Conservation (phyloP, 2,888 invertebrate species). For the Philonicus albiceps region DNA sequence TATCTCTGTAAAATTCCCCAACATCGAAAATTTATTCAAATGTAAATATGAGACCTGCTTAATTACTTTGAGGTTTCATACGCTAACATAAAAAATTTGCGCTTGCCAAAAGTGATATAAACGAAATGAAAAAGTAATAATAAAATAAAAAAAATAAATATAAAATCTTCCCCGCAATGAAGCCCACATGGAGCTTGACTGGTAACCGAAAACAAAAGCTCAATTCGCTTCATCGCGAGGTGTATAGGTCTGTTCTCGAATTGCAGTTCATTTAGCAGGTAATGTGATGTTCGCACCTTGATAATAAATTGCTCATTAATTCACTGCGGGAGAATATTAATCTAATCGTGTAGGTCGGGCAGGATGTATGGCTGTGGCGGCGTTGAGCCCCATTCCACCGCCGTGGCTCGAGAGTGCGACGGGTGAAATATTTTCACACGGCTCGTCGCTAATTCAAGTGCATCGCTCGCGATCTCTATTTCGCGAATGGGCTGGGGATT, state of each 20-base stretch:
- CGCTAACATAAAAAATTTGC: background rate
- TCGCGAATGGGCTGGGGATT: background rate
- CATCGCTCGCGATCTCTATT: background rate
- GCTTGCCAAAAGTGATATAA: background rate
- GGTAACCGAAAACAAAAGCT: background rate
- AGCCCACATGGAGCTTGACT: background rate
- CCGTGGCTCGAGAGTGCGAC: background rate
- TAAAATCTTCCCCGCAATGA: background rate
- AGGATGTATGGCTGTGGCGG: background rate
- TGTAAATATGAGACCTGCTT: background rate
- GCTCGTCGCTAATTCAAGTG: background rate
- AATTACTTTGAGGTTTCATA: background rate
- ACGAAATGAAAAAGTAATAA: background rate
- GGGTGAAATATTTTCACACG: slow-evolving; percentile 22
- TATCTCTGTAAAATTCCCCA: too few species aligned
- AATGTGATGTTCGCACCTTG: slow-evolving; percentile 32
- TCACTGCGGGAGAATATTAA: slow-evolving; percentile 24
- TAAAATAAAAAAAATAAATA: background rate
- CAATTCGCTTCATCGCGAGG: background rate
- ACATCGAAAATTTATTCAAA: background rate
- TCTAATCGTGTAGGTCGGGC: background rate
- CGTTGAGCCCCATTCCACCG: background rate
- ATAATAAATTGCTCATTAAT: slow-evolving; percentile 35
- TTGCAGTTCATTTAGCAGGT: slow-evolving; percentile 13
- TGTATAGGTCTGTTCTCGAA: background rate